Conservation (phyloP, 1,140 invertebrate species). For the Brachystomella parvula region DNA sequence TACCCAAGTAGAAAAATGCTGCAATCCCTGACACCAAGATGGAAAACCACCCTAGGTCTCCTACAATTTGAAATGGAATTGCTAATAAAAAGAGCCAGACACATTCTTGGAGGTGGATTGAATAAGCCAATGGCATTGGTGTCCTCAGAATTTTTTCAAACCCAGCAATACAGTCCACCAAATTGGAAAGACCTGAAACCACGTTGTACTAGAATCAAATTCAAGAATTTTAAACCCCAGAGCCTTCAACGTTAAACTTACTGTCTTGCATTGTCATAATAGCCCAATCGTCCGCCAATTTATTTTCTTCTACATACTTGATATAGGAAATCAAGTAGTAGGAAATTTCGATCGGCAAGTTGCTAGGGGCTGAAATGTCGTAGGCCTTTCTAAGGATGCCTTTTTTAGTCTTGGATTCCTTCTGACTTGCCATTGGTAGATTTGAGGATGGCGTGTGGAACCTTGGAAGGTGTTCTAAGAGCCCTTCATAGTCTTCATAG, state of each 20-base stretch:
- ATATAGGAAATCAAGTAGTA: constrained; percentile 20
- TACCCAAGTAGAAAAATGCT: constrained; percentile 13
- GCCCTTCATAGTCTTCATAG: constrained; percentile 24
- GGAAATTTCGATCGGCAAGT: constrained; percentile 25
- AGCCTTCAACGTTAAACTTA: neutral
- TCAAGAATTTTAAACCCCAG: too few relatives aligned
- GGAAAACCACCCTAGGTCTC: constrained; percentile 11
- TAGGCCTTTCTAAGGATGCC: too few relatives aligned
- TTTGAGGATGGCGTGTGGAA: constrained; percentile 30
- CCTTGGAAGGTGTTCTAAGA: constrained; percentile 29
- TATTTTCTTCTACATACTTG: neutral
- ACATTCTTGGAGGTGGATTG: constrained; percentile 18
- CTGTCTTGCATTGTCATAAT: neutral
- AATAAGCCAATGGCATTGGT: constrained; percentile 21
- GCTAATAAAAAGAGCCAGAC: constrained; percentile 20
- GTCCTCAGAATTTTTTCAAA: constrained; percentile 20
- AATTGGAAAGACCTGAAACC: constrained; percentile 8
- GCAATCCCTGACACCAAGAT: constrained; percentile 10
- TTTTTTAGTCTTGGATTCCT: too few relatives aligned
- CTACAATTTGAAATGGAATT: constrained; percentile 16
- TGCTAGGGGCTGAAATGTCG: constrained; percentile 3
- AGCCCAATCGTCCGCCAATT: neutral
- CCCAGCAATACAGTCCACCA: constrained; percentile 16
- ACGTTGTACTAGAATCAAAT: too few relatives aligned
- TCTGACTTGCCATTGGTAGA: constrained; percentile 23